These are phyloP conservation scores for Stegastes partitus DNA, from an alignment of 2,113 vertebrate species.

Conservation along the genomic window DNA sequence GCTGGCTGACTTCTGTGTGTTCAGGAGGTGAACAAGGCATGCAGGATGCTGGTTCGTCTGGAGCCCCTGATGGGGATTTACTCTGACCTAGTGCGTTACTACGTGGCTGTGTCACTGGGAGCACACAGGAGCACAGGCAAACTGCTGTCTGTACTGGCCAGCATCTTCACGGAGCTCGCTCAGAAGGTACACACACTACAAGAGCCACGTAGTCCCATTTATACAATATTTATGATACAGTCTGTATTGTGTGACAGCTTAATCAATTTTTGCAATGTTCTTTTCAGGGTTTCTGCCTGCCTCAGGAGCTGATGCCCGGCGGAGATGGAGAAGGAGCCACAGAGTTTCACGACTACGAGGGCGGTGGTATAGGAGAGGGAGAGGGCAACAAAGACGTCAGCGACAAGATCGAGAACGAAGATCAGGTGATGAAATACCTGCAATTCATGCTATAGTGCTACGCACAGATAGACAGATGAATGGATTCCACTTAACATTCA, in stretches of 20 bases:
- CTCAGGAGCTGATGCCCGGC: slow-evolving; percentile 91
- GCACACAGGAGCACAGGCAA: slow-evolving; percentile 93
- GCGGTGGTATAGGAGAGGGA: slow-evolving; percentile 95
- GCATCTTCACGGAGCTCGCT: slow-evolving; percentile 92
- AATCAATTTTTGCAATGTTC: neutral
- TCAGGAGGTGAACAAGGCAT: slow-evolving; percentile 87
- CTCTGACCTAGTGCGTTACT: slow-evolving; percentile 90
- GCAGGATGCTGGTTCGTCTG: slow-evolving; percentile 87
- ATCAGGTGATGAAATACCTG: slow-evolving; percentile 86
- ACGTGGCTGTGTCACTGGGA: slow-evolving; percentile 88
- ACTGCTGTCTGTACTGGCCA: slow-evolving; percentile 90
- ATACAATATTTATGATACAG: neutral
- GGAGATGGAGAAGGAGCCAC: slow-evolving; percentile 91
- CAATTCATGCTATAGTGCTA: neutral
- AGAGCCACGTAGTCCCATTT: neutral
- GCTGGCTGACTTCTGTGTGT: neutral
- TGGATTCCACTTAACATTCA: too few species aligned
- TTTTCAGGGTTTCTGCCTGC: slow-evolving; percentile 94
- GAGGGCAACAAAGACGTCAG: slow-evolving; percentile 96
- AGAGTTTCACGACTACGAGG: slow-evolving; percentile 95
- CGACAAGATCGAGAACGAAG: slow-evolving; percentile 96
- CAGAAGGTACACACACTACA: slow-evolving; percentile 88
- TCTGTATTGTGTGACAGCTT: neutral
- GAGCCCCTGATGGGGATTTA: slow-evolving; percentile 91
- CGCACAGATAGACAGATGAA: too few species aligned